Evolutionary conservation across 2,888 invertebrate genomes (phyloP).

Genomic region (Mellilla xanthometata): DNA sequence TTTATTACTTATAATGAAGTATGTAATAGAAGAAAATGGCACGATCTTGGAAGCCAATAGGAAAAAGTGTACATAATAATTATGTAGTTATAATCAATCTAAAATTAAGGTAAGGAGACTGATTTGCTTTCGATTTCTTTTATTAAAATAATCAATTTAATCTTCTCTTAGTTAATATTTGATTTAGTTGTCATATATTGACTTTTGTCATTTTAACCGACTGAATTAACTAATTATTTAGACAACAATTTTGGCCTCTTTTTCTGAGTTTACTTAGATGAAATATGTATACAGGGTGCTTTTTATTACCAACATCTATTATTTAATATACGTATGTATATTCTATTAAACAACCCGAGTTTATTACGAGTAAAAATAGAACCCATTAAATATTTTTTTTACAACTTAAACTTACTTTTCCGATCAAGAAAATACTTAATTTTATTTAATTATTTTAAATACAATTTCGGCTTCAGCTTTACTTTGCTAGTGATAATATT

Average conservation of each 20-base stretch:
- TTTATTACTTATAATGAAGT: not conserved
- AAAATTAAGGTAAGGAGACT: conserved; percentile 75
- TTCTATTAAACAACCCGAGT: no score
- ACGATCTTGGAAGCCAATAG: conserved; percentile 37
- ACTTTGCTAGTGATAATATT: conserved; percentile 47
- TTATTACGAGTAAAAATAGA: no score
- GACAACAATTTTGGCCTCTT: conserved; percentile 61
- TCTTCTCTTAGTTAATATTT: conserved; percentile 18
- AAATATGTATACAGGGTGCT: no score
- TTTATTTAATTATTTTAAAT: not conserved
- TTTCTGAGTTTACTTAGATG: no score
- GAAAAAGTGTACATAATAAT: conserved; percentile 61
- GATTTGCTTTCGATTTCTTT: conserved; percentile 67
- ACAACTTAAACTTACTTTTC: no score
- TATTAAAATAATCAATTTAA: conserved; percentile 41
- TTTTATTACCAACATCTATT: no score
- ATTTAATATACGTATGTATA: no score
- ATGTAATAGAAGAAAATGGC: conserved; percentile 18
- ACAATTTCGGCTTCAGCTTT: conserved; percentile 66
- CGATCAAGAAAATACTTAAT: no score
- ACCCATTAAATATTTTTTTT: no score
- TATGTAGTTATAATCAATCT: conserved; percentile 53
- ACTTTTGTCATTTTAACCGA: conserved; percentile 58
- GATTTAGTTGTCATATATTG: conserved; percentile 31
- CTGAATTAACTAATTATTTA: conserved; percentile 43